Evolutionary conservation across 2,113 vertebrate genomes (phyloP).

Genomic region (Rana temporaria): DNA sequence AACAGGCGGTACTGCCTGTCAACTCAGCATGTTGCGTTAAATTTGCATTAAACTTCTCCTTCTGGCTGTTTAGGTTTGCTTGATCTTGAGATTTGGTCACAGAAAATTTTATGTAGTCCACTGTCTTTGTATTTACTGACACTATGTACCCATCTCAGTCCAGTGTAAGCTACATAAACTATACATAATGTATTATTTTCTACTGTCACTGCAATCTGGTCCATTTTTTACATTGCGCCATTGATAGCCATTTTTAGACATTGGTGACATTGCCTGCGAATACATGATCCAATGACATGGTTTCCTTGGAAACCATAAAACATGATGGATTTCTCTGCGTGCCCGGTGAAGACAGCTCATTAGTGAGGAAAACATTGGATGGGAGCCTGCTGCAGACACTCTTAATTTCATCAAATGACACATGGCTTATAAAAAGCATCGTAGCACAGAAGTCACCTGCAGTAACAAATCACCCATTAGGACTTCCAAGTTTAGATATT

Average conservation of each 20-base stretch:
- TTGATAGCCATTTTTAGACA: constrained; percentile 24
- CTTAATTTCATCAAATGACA: constrained; percentile 19
- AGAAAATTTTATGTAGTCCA: no score
- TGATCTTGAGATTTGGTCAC: no score
- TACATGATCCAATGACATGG: constrained; percentile 32
- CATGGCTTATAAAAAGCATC: constrained; percentile 22
- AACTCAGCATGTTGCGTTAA: no score
- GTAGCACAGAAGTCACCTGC: not conserved
- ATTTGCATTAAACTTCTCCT: no score
- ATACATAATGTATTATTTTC: no score
- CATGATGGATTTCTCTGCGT: constrained; percentile 49
- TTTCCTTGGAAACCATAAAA: constrained; percentile 51
- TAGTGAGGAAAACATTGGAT: constrained; percentile 36
- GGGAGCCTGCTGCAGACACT: constrained; percentile 21
- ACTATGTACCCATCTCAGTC: no score
- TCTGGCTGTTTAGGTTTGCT: no score
- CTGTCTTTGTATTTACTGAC: no score
- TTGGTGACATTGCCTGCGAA: constrained; percentile 22
- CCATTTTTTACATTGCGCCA: not conserved
- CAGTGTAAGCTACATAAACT: no score
- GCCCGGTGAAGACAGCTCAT: constrained; percentile 48
- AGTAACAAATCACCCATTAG: not conserved
- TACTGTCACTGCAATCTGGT: not conserved
- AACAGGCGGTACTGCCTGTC: no score
- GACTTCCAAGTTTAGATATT: not conserved